Evolutionary conservation across 2,797 vertebrate species (phyloP), one percentile per base, ranked within the genome.

Genomic region (Tokudaia muenninki): DNA sequence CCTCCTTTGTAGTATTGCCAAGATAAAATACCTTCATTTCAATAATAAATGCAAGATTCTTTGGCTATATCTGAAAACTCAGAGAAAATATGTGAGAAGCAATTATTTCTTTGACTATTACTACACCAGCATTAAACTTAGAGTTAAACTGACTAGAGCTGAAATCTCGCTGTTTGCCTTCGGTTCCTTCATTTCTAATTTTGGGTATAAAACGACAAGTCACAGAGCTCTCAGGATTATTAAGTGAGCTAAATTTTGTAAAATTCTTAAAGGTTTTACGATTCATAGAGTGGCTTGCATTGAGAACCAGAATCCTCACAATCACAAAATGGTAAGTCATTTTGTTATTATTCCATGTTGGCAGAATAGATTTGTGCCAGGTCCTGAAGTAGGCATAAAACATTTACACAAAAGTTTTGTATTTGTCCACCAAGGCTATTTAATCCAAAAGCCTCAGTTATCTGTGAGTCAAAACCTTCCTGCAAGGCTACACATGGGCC

Each of bases 161-260:
- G 34, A 74, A 55, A 74, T 31, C 8, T 81, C n/a, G 22, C 34
- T 92, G 1, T 91, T 11, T 82, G 31, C 6, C 55, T 12, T 95
- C n/a, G 65, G 21, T 95, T 89, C 88, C 84, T 47, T 77, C 16
- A 55, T 63, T 72, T 88, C 31, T 88, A 90, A 90, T 92, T 61
- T 87, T 14, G 6, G 0, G 14, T 72, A 17, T 50, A 87, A 96
- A 78, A 61, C 59, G 8, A 44, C 72, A 87, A 16, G 47, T 88
- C 14, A 34, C 1, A 67, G 10, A 8, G 5, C 59, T 86, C 95
- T 91, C 41, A 41, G 81, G 29, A 90, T 1, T 3, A 87, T 70
- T 57, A 84, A 87, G 87, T 82, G 47, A 94, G 26, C 72, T 91
- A 78, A 47, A 59, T 59, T 80, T 70, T 80, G 13, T 55, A 67